A percentile compares a stretch with the other conserved stretches of the same genome.
Evolutionary conservation across 1,140 invertebrate genomes (phyloP).

Genomic region (Rhagoletis zephyria): DNA sequence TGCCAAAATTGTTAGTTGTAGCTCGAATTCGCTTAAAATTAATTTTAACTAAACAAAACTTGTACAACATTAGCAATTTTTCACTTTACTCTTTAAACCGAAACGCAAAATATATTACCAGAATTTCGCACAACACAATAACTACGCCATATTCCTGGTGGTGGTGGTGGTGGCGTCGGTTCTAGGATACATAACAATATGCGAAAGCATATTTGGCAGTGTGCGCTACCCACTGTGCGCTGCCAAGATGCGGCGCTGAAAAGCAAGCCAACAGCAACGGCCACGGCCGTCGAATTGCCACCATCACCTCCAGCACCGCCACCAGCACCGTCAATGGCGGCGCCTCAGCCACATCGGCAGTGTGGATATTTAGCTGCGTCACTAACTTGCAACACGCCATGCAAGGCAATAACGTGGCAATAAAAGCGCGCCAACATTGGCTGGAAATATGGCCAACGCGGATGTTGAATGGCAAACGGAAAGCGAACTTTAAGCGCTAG

Average conservation of each 20-base stretch:
- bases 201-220: not conserved
- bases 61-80: slow-evolving; percentile 44
- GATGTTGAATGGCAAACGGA: slow-evolving; percentile 6
- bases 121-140: slow-evolving; percentile 22
- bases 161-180: not conserved
- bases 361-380: not conserved
- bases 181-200: not conserved
- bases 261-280: not conserved
- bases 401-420: not conserved
- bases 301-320: no score
- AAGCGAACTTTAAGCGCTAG: not conserved
- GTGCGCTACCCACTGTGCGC: not conserved
- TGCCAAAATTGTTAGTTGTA: not conserved
- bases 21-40: not conserved
- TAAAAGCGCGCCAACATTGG: slow-evolving; percentile 29
- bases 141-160: not conserved
- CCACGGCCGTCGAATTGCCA: not conserved
- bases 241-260: not conserved
- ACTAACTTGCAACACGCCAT: not conserved
- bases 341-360: no score
- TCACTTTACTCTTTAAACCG: slow-evolving; percentile 31
- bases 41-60: slow-evolving; percentile 50
- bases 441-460: not conserved
- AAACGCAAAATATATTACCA: slow-evolving; percentile 41
- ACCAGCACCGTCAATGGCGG: no score